Percentiles rank a stretch among this genome's conserved stretches.
Conservation (phyloP, 2,113 vertebrate genomes). For the Phycodurus eques region DNA sequence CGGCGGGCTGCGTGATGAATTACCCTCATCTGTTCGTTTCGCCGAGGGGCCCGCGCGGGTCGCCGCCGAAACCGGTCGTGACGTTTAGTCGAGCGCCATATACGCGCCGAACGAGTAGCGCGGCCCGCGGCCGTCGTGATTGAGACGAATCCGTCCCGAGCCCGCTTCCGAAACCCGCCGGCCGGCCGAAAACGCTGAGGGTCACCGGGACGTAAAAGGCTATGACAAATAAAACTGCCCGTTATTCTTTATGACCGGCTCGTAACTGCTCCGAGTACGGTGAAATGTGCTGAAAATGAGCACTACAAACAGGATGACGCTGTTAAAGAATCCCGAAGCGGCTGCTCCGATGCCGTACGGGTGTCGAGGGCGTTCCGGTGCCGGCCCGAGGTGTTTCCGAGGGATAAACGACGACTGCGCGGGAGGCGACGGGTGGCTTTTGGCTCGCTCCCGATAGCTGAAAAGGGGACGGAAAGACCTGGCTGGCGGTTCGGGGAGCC, state of each 20-base stretch:
- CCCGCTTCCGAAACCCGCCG: constrained; percentile 65
- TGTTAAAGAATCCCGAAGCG: constrained; percentile 32
- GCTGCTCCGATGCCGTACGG: background rate
- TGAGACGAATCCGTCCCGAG: constrained; percentile 75
- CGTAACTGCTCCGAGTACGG: constrained; percentile 34
- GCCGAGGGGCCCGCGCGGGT: constrained; percentile 72
- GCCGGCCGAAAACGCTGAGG: constrained; percentile 52
- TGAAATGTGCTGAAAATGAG: constrained; percentile 47
- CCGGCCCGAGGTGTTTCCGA: too few species aligned
- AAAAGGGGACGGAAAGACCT: constrained; percentile 44
- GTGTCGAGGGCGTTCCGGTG: background rate
- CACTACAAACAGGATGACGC: constrained; percentile 38
- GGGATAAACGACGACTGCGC: too few species aligned
- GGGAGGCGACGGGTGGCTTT: constrained; percentile 23
- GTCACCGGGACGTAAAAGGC: constrained; percentile 50
- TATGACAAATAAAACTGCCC: constrained; percentile 3
- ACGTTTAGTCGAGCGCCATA: constrained; percentile 78
- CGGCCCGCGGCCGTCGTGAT: constrained; percentile 61
- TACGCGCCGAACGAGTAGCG: constrained; percentile 78
- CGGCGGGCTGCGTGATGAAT: constrained; percentile 74
- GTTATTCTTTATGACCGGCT: constrained; percentile 34
- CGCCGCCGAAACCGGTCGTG: constrained; percentile 69
- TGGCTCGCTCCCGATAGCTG: constrained; percentile 46
- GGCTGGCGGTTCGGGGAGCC: constrained; percentile 48
- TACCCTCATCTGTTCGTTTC: constrained; percentile 79